phyloP scores from a whole-genome alignment of 2,797 vertebrate genomes.

The Takifugu rubripes region DNA sequence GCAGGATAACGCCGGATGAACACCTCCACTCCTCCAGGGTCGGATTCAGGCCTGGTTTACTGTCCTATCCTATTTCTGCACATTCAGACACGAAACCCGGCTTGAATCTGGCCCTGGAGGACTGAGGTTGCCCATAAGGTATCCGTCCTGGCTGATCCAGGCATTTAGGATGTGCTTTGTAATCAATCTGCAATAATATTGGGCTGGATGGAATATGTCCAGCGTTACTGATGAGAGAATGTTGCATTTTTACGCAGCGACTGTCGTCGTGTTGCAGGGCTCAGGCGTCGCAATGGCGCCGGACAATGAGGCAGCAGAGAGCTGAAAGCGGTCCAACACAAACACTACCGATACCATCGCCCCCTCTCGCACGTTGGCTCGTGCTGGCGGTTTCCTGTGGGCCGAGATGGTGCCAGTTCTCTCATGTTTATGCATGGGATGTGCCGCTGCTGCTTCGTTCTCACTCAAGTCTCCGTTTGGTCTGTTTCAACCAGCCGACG shows the following conservation, averaged over 20 bases:
- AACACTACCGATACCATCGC: conserved; percentile 48
- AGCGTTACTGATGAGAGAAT: neutral
- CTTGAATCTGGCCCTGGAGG: no score
- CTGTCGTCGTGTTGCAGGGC: neutral
- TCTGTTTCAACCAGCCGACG: conserved; percentile 28
- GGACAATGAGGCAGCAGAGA: conserved; percentile 23
- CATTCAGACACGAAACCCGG: no score
- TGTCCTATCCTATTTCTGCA: no score
- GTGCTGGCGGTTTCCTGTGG: conserved; percentile 20
- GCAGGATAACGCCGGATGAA: no score
- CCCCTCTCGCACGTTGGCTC: conserved; percentile 32
- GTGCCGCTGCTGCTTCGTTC: neutral
- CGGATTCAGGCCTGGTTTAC: no score
- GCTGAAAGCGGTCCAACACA: conserved; percentile 44
- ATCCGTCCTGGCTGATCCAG: no score
- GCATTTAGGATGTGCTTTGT: no score
- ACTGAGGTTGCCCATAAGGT: no score
- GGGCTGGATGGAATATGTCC: no score
- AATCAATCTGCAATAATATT: no score
- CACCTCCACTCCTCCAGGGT: no score
- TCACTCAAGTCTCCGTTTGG: conserved; percentile 39
- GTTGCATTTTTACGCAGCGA: conserved; percentile 5
- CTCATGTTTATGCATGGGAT: conserved; percentile 50
- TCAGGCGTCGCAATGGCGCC: conserved; percentile 17
- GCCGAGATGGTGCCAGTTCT: conserved; percentile 30